A percentile compares a stretch with the other conserved stretches of the same genome.
Conservation (phyloP, 2,797 vertebrate species). For the Linurgus olivaceus region DNA sequence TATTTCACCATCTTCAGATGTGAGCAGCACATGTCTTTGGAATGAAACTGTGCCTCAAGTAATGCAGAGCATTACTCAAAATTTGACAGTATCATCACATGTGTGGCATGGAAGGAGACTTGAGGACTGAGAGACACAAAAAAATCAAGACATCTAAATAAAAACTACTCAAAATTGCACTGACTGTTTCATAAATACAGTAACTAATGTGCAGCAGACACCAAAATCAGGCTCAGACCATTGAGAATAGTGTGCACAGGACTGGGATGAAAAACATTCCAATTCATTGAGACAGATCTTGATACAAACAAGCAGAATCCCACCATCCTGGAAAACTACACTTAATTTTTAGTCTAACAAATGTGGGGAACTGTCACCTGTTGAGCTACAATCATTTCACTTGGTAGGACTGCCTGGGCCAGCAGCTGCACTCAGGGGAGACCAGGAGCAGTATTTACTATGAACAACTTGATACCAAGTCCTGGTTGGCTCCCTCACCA, state of each 20-base stretch:
- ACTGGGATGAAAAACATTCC: not conserved
- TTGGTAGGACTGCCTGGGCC: not conserved
- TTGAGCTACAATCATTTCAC: not conserved
- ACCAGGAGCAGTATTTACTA: not conserved
- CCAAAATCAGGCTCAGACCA: not conserved
- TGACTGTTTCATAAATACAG: not conserved
- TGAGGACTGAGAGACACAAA: not conserved
- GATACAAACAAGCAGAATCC: not conserved
- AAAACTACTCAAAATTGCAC: not conserved
- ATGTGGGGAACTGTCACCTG: rapidly evolving
- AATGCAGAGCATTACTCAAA: not conserved
- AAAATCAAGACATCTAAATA: not conserved
- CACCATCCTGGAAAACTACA: not conserved
- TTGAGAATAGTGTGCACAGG: rapidly evolving
- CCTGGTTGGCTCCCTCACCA: not conserved
- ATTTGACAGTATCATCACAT: not conserved
- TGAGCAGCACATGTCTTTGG: not conserved
- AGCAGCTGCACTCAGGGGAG: not conserved
- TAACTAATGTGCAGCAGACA: not conserved
- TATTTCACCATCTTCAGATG: not conserved
- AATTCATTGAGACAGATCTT: not conserved
- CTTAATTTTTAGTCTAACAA: not conserved
- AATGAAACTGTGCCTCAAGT: not conserved
- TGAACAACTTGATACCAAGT: rapidly evolving
- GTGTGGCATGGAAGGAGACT: not conserved